Evolutionary conservation across 35 echinoderm and acorn worm genomes (phyloP), one percentile per base, ranked within the genome.

Genomic region (Nesometra sesokonis): DNA sequence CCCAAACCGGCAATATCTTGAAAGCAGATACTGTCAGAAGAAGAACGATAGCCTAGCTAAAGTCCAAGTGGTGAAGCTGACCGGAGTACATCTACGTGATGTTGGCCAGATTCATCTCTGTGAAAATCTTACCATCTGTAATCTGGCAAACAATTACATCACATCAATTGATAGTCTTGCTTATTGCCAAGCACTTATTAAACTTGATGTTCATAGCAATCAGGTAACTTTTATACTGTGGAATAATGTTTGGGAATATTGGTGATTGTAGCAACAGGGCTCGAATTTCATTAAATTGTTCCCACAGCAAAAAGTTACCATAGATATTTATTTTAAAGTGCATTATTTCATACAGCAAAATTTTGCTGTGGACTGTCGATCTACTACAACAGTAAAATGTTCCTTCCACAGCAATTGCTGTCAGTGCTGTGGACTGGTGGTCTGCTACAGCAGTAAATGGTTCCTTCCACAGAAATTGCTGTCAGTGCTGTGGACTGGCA

Each of bases 151-250:
- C 47, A 99, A 99, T 80, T 99, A 94, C 88, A 92, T 99, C 47
- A 90, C 87, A 43, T 82, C 76, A 23, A 94, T 99, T 88, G 96
- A 94, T 80, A 85, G 34, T 32, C 83, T 99, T 17, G 84, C 77
- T 23, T 88, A 82, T 43, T 99, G 96, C 39, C 36, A 37, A 37
- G 78, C 84, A 32, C 85, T 99, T 3, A 81, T 94, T 33, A 92
- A 92, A 47, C 47, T 99, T 34, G 96, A 99, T 57, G 84, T 99
- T 32, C 92, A 94, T 82, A 84, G 93, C 84, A 99, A 99, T 77
- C 96, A 99, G 94, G 94, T 97, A 37, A 76, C 36, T 80, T 34
- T 19, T n/a, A n/a, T n/a, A n/a, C n/a, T n/a, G n/a, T n/a, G n/a
- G 32, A 29, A 13, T 79, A 79, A 11, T 30, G 27, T 8, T 79